phyloP scores from a whole-genome alignment of 2,888 invertebrate genomes.

The Calameuta filiformis region DNA sequence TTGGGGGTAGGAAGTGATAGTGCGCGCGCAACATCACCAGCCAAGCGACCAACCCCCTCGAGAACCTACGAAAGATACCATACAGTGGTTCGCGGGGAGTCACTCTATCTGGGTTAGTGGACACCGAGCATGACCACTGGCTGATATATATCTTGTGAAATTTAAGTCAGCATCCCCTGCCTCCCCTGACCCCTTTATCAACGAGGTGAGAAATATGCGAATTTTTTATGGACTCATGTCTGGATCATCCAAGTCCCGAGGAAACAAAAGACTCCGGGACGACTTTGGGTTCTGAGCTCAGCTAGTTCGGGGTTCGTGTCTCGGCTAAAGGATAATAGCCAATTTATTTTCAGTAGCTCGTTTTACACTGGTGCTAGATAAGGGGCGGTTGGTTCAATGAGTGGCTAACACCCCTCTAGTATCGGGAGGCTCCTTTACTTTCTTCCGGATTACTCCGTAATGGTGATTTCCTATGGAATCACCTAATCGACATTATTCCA shows the following conservation, averaged over 20 bases:
- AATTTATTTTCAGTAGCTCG: constrained; percentile 25
- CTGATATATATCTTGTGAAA: constrained; percentile 15
- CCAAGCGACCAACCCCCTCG: constrained; percentile 26
- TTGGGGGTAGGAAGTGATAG: background rate
- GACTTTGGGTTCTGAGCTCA: background rate
- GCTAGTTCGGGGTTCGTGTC: background rate
- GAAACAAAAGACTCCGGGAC: background rate
- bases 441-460: background rate
- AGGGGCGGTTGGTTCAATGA: constrained; percentile 22
- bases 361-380: constrained; percentile 12
- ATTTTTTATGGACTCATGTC: background rate
- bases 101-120: constrained; percentile 51
- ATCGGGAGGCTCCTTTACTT: background rate
- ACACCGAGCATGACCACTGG: constrained; percentile 46
- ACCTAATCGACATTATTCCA: background rate
- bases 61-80: constrained; percentile 44
- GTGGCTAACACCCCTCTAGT: constrained; percentile 3
- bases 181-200: background rate
- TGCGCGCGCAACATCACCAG: constrained; percentile 21
- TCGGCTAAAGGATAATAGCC: constrained; percentile 22
- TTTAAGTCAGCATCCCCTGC: constrained; percentile 13
- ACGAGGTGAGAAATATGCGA: background rate
- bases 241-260: background rate
- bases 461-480: background rate
- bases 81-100: constrained; percentile 40